Evolutionary conservation across 2,797 vertebrate genomes (phyloP).

Genomic region (Melanotaenia nigrans): DNA sequence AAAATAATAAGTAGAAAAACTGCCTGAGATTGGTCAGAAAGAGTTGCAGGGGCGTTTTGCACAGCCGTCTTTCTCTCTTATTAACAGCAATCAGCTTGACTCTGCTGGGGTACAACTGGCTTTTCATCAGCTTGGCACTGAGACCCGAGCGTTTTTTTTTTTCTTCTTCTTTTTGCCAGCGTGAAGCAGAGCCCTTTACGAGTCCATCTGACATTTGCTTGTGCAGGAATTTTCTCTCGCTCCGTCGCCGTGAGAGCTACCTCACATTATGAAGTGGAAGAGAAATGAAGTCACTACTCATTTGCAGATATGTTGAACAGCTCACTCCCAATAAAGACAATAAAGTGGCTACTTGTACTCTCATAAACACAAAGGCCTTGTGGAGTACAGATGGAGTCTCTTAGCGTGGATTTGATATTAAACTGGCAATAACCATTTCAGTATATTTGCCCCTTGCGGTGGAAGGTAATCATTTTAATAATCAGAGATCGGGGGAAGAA

Average conservation of each 20-base stretch:
- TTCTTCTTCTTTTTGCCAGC: constrained; percentile 54
- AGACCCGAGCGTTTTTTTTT: constrained; percentile 29
- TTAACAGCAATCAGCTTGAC: constrained; percentile 68
- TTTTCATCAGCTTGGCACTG: constrained; percentile 69
- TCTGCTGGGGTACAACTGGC: constrained; percentile 58
- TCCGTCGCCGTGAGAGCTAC: constrained; percentile 18
- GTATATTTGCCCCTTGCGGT: constrained; percentile 23
- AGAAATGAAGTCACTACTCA: constrained; percentile 43
- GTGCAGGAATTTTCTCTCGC: constrained; percentile 23
- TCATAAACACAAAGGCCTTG: constrained; percentile 31
- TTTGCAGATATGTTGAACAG: constrained; percentile 54
- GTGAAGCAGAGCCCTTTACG: constrained; percentile 57
- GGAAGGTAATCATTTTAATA: constrained; percentile 56
- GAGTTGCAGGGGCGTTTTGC: constrained; percentile 53
- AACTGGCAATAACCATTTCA: constrained; percentile 44
- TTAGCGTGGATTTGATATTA: constrained; percentile 43
- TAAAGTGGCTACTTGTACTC: constrained; percentile 31
- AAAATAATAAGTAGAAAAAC: constrained; percentile 66
- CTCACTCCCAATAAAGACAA: constrained; percentile 29
- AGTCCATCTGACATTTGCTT: constrained; percentile 55
- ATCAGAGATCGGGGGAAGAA: constrained; percentile 45
- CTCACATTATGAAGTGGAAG: constrained; percentile 31
- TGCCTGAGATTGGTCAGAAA: constrained; percentile 56
- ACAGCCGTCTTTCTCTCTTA: constrained; percentile 55
- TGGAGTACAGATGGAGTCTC: constrained; percentile 33